A percentile compares a stretch with the other conserved stretches of the same genome.
These are phyloP conservation scores for Cotesia chilonis DNA, from an alignment of 1,140 invertebrate genomes.

Conservation along the genomic window DNA sequence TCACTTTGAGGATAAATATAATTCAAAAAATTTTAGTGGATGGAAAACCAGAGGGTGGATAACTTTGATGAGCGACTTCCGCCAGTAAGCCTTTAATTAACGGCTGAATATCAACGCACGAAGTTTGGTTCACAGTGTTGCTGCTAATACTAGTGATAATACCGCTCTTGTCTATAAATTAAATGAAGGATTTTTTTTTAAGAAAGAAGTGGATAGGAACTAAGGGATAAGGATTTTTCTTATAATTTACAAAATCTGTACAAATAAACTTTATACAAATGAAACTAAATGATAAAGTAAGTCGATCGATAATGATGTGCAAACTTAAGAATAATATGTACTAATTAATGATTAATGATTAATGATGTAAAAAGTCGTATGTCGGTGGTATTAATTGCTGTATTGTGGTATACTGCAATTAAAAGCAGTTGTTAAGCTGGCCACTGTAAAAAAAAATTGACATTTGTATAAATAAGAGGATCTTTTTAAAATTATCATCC, in stretches of 20 bases:
- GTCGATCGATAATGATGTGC: constrained; percentile 13
- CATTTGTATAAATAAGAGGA: constrained; percentile 8
- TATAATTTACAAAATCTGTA: no score
- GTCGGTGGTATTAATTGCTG: no score
- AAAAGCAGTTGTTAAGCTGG: constrained; percentile 63
- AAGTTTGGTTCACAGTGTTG: constrained; percentile 16
- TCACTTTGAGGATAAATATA: no score
- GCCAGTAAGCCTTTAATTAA: constrained; percentile 47
- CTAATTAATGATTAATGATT: constrained; percentile 41
- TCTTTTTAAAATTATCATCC: not conserved
- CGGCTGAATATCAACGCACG: constrained; percentile 32
- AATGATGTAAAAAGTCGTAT: constrained; percentile 36
- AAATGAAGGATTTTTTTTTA: no score
- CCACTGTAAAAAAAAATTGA: constrained; percentile 60
- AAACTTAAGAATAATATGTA: no score
- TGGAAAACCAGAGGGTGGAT: constrained; percentile 55
- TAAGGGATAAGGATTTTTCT: constrained; percentile 1
- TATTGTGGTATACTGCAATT: constrained; percentile 59
- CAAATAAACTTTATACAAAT: no score
- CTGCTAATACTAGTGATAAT: no score
- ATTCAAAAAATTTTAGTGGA: constrained; percentile 19
- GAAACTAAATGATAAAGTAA: not conserved
- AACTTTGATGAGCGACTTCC: constrained; percentile 55
- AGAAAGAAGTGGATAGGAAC: constrained; percentile 8
- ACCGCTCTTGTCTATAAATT: constrained; percentile 47